A percentile compares a stretch with the other conserved stretches of the same genome.
Conservation (phyloP, 2,888 invertebrate genomes). For the Tetramorium bicarinatum region DNA sequence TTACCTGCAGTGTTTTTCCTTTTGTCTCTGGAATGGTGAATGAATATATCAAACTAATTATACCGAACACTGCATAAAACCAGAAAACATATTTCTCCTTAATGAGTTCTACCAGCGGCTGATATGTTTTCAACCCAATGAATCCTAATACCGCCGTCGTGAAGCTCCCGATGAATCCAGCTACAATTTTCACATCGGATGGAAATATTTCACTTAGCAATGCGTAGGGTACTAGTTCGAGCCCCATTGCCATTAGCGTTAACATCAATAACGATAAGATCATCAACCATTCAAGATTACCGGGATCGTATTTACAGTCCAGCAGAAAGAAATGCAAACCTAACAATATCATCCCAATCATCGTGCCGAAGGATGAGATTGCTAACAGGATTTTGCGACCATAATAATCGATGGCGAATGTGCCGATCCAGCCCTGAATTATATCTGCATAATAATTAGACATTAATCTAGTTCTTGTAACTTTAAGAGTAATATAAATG, state of each 20-base stretch:
- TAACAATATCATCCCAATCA: constrained; percentile 67
- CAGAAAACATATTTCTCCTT: constrained; percentile 77
- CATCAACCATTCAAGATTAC: too few species aligned
- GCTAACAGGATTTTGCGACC: constrained; percentile 80
- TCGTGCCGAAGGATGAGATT: constrained; percentile 73
- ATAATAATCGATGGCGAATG: constrained; percentile 59
- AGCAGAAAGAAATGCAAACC: constrained; percentile 72
- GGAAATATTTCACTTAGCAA: too few species aligned
- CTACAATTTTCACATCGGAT: too few species aligned
- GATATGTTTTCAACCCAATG: constrained; percentile 75
- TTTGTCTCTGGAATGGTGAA: constrained; percentile 76
- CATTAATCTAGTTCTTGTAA: neutral
- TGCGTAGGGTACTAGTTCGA: too few species aligned
- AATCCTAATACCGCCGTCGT: constrained; percentile 78
- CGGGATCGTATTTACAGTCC: too few species aligned
- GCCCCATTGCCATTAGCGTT: too few species aligned
- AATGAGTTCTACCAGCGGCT: constrained; percentile 74
- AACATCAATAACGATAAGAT: too few species aligned
- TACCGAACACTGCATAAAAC: constrained; percentile 72
- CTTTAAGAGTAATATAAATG: neutral
- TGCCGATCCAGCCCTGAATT: constrained; percentile 56
- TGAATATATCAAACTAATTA: constrained; percentile 57
- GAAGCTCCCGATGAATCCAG: constrained; percentile 60
- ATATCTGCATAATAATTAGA: constrained; percentile 61
- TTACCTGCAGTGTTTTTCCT: constrained; percentile 56